Evolutionary conservation across 2,113 vertebrate species (phyloP), one percentile per base, ranked within the genome.

Genomic region (Micromys minutus): DNA sequence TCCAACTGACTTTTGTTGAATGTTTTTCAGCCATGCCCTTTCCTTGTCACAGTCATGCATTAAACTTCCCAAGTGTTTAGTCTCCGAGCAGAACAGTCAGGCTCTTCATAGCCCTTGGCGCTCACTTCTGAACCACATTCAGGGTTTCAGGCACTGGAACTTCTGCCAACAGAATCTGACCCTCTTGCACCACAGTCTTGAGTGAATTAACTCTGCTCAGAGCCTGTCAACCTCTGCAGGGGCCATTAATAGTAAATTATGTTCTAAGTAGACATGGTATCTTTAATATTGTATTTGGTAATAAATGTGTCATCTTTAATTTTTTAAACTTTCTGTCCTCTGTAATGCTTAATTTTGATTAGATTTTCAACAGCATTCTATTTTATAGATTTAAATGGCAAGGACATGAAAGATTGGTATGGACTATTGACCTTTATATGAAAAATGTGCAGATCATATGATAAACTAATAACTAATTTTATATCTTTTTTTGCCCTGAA

Each of bases 21-120:
- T 96, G 84, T 17, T 85, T 87, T 67, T 90, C 65, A 91, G 34
- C 61, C 63, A 26, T 91, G 36, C 17, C 69, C 69, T 94, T 95
- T 86, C 47, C 76, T 90, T 69, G 7, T 95, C 88, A 47, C 77
- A 91, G 96, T 55, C n/a, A 94, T 57, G 71, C 71, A 83, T 71
- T 92, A 72, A 87, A 91, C 87, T 94, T 96, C 90, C 87, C 75
- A 57, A 94, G 92, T 93, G 63, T 87, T 95, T 93, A 83, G 94
- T 75, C 42, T 89, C 89, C 63, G 87, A 84, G 83, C 72, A 83
- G 91, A 93, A 94, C 93, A 95, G 85, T 95, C 42, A 45, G 36
- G 69, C 93, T 97, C 96, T 97, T 97, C 97, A 85, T 80, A 65
- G 84, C 89, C 59, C 77, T 95, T 97, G 94, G 96, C 95, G 75